These are phyloP conservation scores for Leuctra nigra DNA, from an alignment of 2,888 invertebrate genomes.

Conservation along the genomic window DNA sequence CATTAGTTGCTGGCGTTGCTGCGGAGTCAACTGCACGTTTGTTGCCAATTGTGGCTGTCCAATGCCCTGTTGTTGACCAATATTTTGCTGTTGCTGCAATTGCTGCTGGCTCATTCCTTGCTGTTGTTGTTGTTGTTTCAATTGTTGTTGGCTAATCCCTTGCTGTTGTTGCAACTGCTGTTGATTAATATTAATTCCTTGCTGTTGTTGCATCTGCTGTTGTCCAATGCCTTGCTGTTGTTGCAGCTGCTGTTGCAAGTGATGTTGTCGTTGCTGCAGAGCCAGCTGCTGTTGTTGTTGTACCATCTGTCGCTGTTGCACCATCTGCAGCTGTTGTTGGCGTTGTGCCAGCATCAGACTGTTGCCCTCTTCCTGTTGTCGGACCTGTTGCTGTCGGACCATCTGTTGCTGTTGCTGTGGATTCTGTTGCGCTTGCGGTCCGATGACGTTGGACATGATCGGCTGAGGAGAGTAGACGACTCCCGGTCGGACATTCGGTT, in stretches of 20 bases:
- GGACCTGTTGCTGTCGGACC: constrained; percentile 45
- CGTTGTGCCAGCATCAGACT: constrained; percentile 38
- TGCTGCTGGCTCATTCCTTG: constrained; percentile 43
- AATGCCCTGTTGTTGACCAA: too few species aligned
- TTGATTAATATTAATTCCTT: neutral
- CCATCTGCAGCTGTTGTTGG: constrained; percentile 34
- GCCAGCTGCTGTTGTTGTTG: constrained; percentile 30
- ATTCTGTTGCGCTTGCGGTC: constrained; percentile 35
- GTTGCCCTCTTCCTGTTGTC: constrained; percentile 27
- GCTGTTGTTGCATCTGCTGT: constrained; percentile 13
- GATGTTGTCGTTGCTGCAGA: constrained; percentile 29
- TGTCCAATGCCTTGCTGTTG: constrained; percentile 22
- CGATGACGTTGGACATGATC: constrained; percentile 30
- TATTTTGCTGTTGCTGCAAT: too few species aligned
- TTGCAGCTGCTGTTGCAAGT: constrained; percentile 30
- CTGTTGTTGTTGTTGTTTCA: constrained; percentile 30
- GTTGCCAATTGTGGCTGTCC: too few species aligned
- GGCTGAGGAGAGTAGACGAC: constrained; percentile 35
- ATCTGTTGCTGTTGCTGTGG: constrained; percentile 39
- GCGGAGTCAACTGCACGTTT: too few species aligned
- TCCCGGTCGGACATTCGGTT: constrained; percentile 21
- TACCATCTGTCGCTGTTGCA: constrained; percentile 30
- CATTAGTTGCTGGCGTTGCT: constrained; percentile 37
- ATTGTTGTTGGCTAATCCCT: constrained; percentile 26
- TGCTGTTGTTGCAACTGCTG: constrained; percentile 28